These are phyloP conservation scores for Heliconius erato DNA, from an alignment of 2,888 invertebrate species.

Conservation along the genomic window DNA sequence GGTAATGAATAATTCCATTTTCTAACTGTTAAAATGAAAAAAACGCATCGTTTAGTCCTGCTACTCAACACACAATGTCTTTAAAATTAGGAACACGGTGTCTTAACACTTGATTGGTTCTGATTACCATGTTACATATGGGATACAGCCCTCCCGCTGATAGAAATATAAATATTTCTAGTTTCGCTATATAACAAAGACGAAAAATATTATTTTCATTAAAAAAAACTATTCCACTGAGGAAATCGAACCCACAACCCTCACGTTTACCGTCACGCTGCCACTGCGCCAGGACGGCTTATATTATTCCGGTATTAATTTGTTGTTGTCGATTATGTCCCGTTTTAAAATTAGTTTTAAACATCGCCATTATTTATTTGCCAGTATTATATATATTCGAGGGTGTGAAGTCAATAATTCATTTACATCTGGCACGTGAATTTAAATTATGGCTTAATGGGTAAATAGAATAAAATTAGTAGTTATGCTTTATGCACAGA, in stretches of 20 bases:
- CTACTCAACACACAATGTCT: no score
- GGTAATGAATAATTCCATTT: no score
- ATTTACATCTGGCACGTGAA: constrained; percentile 29
- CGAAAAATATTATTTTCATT: no score
- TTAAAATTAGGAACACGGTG: no score
- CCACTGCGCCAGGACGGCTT: neutral
- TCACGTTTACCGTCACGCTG: neutral
- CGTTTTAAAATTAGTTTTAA: constrained; percentile 19
- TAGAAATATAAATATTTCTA: no score
- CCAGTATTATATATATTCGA: constrained; percentile 10
- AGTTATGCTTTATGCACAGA: neutral
- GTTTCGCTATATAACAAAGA: no score
- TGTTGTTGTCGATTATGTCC: neutral
- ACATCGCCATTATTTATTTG: constrained; percentile 27
- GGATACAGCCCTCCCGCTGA: neutral
- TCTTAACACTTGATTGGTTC: no score
- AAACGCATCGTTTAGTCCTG: no score
- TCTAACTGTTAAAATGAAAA: no score
- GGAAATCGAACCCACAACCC: neutral
- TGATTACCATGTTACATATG: neutral
- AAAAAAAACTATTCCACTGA: no score
- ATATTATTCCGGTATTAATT: no score
- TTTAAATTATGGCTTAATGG: constrained; percentile 32
- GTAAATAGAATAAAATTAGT: constrained; percentile 13
- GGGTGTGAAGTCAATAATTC: constrained; percentile 33